phyloP scores from a whole-genome alignment of 2,888 invertebrate species.

The Acanthopleura granulata region DNA sequence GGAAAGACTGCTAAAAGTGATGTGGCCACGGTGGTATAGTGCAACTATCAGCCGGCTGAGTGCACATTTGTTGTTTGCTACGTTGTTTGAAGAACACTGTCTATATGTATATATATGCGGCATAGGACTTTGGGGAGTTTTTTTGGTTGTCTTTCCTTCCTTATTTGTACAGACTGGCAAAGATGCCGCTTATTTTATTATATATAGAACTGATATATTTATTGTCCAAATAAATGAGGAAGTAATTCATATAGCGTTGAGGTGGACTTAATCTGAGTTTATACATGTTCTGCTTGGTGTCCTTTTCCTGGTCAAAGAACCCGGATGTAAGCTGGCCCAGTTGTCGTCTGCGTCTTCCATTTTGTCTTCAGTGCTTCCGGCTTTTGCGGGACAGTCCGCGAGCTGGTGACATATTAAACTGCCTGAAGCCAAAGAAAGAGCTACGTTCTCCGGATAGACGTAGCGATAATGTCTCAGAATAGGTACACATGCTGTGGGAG shows the following conservation, averaged over 20 bases:
- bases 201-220: slow-evolving; percentile 16
- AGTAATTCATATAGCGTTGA: background rate
- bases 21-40: slow-evolving; percentile 9
- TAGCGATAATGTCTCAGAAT: too few relatives aligned
- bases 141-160: background rate
- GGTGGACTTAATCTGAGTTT: too few relatives aligned
- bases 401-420: too few relatives aligned
- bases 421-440: too few relatives aligned
- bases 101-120: background rate
- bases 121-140: background rate
- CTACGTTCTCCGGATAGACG: too few relatives aligned
- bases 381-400: too few relatives aligned
- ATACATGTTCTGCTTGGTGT: too few relatives aligned
- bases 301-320: too few relatives aligned
- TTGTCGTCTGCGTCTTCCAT: slow-evolving; percentile 1
- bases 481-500: too few relatives aligned
- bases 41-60: background rate
- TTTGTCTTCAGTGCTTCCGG: background rate
- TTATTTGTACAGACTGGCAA: slow-evolving; percentile 11
- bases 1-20: slow-evolving; percentile 14
- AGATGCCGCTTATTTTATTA: slow-evolving; percentile 16
- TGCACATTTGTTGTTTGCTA: background rate
- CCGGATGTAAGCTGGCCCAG: background rate
- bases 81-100: slow-evolving; percentile 5
- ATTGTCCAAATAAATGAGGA: slow-evolving; percentile 15